These are phyloP conservation scores for Leptopilina myrica DNA, from an alignment of 2,888 invertebrate genomes.

Conservation along the genomic window DNA sequence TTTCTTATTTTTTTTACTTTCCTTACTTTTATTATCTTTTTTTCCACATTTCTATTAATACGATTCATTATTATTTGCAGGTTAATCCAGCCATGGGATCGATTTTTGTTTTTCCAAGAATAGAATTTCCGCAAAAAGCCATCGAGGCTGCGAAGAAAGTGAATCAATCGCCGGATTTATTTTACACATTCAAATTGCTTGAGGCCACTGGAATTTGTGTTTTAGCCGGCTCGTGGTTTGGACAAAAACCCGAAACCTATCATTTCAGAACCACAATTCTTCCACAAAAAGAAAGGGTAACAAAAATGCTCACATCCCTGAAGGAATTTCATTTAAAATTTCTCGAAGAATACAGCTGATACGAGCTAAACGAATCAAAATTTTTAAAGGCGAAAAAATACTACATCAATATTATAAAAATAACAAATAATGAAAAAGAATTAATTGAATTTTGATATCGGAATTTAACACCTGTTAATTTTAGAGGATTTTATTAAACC, in stretches of 20 bases:
- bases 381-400: too few species aligned
- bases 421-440: too few species aligned
- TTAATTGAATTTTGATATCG: too few species aligned
- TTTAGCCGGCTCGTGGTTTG: conserved; percentile 96
- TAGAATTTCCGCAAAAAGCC: conserved; percentile 90
- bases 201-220: conserved; percentile 97
- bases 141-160: conserved; percentile 88
- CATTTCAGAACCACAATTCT: conserved; percentile 98
- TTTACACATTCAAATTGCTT: conserved; percentile 94
- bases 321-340: conserved; percentile 91
- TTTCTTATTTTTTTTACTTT: too few species aligned
- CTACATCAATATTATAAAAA: too few species aligned
- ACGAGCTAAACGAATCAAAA: background rate
- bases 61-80: conserved; percentile 75
- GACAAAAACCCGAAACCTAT: conserved; percentile 93
- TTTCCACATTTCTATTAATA: background rate
- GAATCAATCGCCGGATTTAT: conserved; percentile 89
- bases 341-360: conserved; percentile 84
- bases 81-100: conserved; percentile 83
- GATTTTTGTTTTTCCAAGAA: conserved; percentile 98
- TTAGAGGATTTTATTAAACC: too few species aligned
- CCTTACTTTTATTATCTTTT: too few species aligned
- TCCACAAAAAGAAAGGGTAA: conserved; percentile 89
- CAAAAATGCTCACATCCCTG: conserved; percentile 89
- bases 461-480: too few species aligned